phyloP scores from a whole-genome alignment of 2,113 vertebrate species.

The Callipepla californica region DNA sequence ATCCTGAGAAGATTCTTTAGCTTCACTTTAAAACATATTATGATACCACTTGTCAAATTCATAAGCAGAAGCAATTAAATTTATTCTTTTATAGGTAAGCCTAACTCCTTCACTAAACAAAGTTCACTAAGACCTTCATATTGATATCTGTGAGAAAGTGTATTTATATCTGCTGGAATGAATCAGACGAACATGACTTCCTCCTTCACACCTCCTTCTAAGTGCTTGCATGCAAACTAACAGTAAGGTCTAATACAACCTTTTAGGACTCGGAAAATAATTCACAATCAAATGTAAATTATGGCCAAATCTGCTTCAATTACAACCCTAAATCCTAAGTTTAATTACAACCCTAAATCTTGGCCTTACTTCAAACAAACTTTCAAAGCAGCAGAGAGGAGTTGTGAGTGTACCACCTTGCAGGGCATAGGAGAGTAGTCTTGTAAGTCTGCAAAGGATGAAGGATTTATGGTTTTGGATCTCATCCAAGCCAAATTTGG shows the following conservation, averaged over 20 bases:
- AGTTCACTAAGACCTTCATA: not conserved
- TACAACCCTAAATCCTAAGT: not conserved
- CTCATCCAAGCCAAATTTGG: not conserved
- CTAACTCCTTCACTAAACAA: not conserved
- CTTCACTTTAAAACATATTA: not conserved
- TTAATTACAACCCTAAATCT: not conserved
- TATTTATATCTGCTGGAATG: not conserved
- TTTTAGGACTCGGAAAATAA: not conserved
- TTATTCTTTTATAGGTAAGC: not conserved
- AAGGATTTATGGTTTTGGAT: not conserved
- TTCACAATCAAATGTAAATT: not conserved
- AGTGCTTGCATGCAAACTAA: not conserved
- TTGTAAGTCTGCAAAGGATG: not conserved
- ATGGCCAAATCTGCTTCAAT: not conserved
- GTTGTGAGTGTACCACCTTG: not conserved
- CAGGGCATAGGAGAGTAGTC: not conserved
- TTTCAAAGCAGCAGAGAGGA: not conserved
- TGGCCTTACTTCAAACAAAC: conserved; percentile 18
- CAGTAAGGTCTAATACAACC: not conserved
- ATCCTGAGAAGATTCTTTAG: not conserved
- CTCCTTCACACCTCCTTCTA: not conserved
- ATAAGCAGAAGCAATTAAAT: not conserved
- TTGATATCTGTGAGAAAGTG: not conserved
- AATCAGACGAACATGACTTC: not conserved
- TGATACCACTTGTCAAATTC: not conserved